phyloP scores from a whole-genome alignment of 2,797 vertebrate genomes.

The Myripristis jacobus region DNA sequence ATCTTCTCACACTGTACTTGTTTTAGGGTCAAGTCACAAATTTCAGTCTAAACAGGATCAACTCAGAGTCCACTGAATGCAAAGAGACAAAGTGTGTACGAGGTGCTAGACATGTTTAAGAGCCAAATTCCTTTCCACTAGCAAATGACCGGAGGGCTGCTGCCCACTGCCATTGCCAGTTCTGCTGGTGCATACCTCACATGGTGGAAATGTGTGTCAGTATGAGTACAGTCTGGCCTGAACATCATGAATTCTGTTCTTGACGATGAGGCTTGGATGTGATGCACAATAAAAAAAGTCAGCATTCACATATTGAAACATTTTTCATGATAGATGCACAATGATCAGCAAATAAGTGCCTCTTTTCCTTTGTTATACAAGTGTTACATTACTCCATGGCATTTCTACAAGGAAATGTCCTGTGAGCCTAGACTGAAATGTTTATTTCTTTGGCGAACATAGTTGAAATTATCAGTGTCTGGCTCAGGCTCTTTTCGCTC shows the following conservation, averaged over 20 bases:
- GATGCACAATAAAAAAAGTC: conserved; percentile 54
- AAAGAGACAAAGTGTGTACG: conserved; percentile 66
- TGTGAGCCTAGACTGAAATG: background rate
- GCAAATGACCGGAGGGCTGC: conserved; percentile 76
- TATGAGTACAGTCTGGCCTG: conserved; percentile 45
- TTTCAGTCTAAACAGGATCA: conserved; percentile 25
- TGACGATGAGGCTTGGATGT: conserved; percentile 65
- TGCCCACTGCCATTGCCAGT: conserved; percentile 62
- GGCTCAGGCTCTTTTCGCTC: conserved; percentile 24
- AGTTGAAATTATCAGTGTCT: conserved; percentile 9
- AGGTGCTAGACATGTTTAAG: conserved; percentile 65
- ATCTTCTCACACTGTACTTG: conserved; percentile 2
- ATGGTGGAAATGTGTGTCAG: conserved; percentile 72
- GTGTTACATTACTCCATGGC: conserved; percentile 20
- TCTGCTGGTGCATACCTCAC: conserved; percentile 71
- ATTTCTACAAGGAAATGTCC: conserved; percentile 16
- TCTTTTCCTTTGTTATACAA: conserved; percentile 26
- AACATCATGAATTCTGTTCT: conserved; percentile 43
- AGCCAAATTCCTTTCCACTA: conserved; percentile 83
- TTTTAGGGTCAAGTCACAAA: conserved; percentile 10
- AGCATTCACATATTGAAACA: conserved; percentile 30
- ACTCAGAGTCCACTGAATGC: conserved; percentile 52
- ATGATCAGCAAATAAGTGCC: conserved; percentile 54
- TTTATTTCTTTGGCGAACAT: background rate
- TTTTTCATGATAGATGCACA: conserved; percentile 43